Evolutionary conservation across 1,140 invertebrate genomes (phyloP), one percentile per base, ranked within the genome.

Genomic region (Plodia interpunctella): DNA sequence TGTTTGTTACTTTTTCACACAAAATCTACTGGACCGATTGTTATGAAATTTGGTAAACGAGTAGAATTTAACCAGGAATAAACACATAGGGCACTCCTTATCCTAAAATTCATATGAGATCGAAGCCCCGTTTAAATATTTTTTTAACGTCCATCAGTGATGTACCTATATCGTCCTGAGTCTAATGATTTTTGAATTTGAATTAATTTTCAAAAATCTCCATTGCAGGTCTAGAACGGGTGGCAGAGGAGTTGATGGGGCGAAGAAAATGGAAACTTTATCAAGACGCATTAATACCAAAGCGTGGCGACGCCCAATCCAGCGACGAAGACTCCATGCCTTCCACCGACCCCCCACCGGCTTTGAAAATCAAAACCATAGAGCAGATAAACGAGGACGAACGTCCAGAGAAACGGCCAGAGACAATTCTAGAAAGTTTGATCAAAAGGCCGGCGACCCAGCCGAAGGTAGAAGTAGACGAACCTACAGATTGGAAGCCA

Each of bases 181-280:
- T n/a, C n/a, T n/a, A n/a, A n/a, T n/a, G n/a, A n/a, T n/a, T n/a
- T n/a, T n/a, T n/a, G n/a, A n/a, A n/a, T n/a, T n/a, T n/a, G n/a
- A n/a, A 11, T 2, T 35, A 13, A 35, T 35, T 35, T 9, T 32
- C 10, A 4, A 3, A 5, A 1, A 32, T 44, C 38, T 44, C n/a
- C 65, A 50, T 92, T 92, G 54, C 87, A 98, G 97, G 96, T 93
- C 92, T 98, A 93, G 96, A 98, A 95, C 94, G 96, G 91, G 95
- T 98, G 91, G 96, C 96, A 91, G 96, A 97, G 92, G 96, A 97
- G 93, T 95, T 97, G 92, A 97, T 97, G 94, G 96, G 96, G 92
- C 93, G 95, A 93, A 95, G 95, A 93, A 96, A 94, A 96, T 97
- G 96, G 94, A 96, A 95, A 93, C 93, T 95, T 91, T 96, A 95